A percentile compares a stretch with the other conserved stretches of the same genome.
These are phyloP conservation scores for Hydropsyche tenuis DNA, from an alignment of 1,140 invertebrate genomes.

Conservation along the genomic window DNA sequence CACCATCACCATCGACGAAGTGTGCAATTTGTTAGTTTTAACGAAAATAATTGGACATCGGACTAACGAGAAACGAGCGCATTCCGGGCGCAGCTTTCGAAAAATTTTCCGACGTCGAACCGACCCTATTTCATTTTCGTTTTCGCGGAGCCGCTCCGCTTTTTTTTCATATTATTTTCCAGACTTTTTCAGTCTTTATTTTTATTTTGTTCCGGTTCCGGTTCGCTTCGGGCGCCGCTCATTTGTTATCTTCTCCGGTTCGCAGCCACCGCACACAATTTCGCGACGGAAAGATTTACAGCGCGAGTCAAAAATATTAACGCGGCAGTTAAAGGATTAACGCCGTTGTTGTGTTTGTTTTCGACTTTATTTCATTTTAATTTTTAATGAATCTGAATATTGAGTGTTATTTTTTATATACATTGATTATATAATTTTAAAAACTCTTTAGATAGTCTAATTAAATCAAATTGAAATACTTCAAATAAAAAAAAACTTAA, in stretches of 20 bases:
- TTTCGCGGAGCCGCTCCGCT: background rate
- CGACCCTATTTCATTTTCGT: slow-evolving; percentile 22
- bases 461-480: too few relatives aligned
- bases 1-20: background rate
- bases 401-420: too few relatives aligned
- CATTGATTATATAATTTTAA: too few relatives aligned
- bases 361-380: too few relatives aligned
- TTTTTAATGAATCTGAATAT: too few relatives aligned
- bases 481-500: too few relatives aligned
- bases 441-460: too few relatives aligned
- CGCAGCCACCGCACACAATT: slow-evolving; percentile 21
- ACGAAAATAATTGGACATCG: slow-evolving; percentile 49
- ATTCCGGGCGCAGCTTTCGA: background rate
- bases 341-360: slow-evolving; percentile 31
- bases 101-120: too few relatives aligned
- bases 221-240: slow-evolving; percentile 7
- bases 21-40: slow-evolving; percentile 48
- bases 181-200: background rate
- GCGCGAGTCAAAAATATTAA: slow-evolving; percentile 22
- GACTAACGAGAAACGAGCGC: slow-evolving; percentile 14
- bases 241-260: slow-evolving; percentile 33
- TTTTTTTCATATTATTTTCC: slow-evolving; percentile 2
- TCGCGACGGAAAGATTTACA: slow-evolving; percentile 27
- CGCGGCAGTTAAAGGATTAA: slow-evolving; percentile 17
- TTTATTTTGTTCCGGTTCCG: background rate